Evolutionary conservation across 2,797 vertebrate species (phyloP).

Genomic region (Etheostoma nigrum): DNA sequence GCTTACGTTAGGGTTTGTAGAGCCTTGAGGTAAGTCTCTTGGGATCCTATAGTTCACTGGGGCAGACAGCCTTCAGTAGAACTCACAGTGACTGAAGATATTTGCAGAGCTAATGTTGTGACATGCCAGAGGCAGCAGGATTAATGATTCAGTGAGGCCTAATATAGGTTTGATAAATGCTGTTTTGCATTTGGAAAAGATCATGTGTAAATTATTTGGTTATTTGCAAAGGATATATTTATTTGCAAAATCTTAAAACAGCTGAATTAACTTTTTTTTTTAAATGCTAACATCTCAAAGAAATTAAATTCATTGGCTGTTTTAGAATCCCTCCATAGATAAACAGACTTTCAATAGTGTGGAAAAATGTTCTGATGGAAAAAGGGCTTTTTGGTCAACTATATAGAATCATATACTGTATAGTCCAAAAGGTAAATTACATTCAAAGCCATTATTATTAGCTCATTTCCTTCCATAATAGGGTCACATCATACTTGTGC

Average conservation of each 20-base stretch:
- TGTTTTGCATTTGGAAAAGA: slow-evolving; percentile 66
- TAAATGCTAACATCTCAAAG: not conserved
- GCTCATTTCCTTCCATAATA: not conserved
- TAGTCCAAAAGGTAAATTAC: not conserved
- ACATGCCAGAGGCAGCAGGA: slow-evolving; percentile 33
- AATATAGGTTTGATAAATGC: slow-evolving; percentile 62
- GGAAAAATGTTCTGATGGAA: no score
- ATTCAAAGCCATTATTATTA: not conserved
- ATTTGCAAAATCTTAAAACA: not conserved
- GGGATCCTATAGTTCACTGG: slow-evolving; percentile 38
- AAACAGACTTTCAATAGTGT: not conserved
- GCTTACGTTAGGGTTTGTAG: slow-evolving; percentile 33
- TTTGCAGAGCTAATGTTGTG: slow-evolving; percentile 46
- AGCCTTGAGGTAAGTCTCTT: slow-evolving; percentile 33
- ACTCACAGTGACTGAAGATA: slow-evolving; percentile 32
- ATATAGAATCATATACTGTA: not conserved
- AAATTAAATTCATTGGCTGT: no score
- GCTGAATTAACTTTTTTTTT: slow-evolving; percentile 1
- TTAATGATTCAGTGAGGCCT: slow-evolving; percentile 53
- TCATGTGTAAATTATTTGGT: slow-evolving; percentile 49
- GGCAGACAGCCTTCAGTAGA: slow-evolving; percentile 23
- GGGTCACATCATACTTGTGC: not conserved
- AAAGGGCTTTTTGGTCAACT: not conserved
- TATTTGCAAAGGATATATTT: slow-evolving; percentile 22
- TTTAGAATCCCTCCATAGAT: not conserved